These are phyloP conservation scores for Python bivittatus DNA, from an alignment of 2,113 vertebrate species.

Conservation along the genomic window DNA sequence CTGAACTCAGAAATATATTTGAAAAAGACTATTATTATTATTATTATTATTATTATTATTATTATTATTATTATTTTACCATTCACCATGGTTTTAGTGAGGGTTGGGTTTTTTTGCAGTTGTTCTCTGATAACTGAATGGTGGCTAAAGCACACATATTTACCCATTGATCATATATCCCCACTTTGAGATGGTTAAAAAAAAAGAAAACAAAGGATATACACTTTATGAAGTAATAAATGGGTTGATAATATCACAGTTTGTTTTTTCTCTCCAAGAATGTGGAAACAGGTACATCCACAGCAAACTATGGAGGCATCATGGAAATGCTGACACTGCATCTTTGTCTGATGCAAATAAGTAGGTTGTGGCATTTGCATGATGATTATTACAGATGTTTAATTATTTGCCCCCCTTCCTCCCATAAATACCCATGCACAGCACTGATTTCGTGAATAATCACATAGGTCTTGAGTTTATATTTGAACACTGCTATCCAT, in stretches of 20 bases:
- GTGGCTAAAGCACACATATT: not conserved
- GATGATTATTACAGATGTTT: too few species aligned
- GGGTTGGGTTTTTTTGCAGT: not conserved
- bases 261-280: not conserved
- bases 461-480: not conserved
- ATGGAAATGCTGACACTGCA: too few species aligned
- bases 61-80: not conserved
- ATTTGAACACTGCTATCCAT: not conserved
- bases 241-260: not conserved
- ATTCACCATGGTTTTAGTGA: not conserved
- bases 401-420: too few species aligned
- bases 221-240: not conserved
- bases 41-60: not conserved
- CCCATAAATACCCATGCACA: too few species aligned
- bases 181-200: too few species aligned
- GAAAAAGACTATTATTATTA: conserved; percentile 22
- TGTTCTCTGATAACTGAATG: not conserved
- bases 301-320: too few species aligned
- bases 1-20: conserved; percentile 13
- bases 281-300: too few species aligned
- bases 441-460: not conserved
- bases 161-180: not conserved
- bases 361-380: too few species aligned
- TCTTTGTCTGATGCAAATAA: too few species aligned
- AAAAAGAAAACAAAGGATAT: not conserved